These are phyloP conservation scores for Zootoca vivipara DNA, from an alignment of 2,113 vertebrate genomes.

Conservation along the genomic window DNA sequence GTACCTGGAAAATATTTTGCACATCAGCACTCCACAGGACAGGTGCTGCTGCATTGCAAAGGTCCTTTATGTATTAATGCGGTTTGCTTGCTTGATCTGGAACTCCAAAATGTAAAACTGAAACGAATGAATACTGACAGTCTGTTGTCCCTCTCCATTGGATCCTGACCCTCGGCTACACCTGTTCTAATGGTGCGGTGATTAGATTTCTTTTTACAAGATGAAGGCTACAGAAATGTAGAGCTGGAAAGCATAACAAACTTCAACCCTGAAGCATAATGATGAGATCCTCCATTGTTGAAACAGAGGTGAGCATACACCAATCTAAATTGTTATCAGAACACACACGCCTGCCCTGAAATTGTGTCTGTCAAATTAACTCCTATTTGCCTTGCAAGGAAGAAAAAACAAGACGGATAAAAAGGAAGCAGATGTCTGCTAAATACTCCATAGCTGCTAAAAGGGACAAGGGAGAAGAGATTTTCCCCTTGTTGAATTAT, in stretches of 20 bases:
- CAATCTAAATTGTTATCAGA: not conserved
- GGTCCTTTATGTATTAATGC: not conserved
- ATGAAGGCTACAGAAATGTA: not conserved
- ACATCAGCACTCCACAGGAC: not conserved
- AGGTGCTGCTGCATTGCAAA: conserved; percentile 22
- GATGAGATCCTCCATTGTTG: not conserved
- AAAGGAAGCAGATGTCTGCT: not conserved
- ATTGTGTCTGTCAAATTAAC: not conserved
- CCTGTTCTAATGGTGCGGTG: conserved; percentile 13
- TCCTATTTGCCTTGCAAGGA: not conserved
- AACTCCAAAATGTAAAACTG: conserved; percentile 38
- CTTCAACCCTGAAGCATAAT: not conserved
- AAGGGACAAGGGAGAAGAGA: not conserved
- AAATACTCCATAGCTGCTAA: not conserved
- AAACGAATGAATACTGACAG: conserved; percentile 42
- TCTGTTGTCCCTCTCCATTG: not conserved
- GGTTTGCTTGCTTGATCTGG: conserved; percentile 1
- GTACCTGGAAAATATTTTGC: not conserved
- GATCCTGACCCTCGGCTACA: not conserved
- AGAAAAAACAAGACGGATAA: not conserved
- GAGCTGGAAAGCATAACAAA: not conserved
- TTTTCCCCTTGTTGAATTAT: not conserved
- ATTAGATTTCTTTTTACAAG: not conserved
- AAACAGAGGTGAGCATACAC: not conserved
- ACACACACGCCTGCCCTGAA: not conserved